phyloP scores from a whole-genome alignment of 2,797 vertebrate genomes.

The Pseudomugil gertrudae region DNA sequence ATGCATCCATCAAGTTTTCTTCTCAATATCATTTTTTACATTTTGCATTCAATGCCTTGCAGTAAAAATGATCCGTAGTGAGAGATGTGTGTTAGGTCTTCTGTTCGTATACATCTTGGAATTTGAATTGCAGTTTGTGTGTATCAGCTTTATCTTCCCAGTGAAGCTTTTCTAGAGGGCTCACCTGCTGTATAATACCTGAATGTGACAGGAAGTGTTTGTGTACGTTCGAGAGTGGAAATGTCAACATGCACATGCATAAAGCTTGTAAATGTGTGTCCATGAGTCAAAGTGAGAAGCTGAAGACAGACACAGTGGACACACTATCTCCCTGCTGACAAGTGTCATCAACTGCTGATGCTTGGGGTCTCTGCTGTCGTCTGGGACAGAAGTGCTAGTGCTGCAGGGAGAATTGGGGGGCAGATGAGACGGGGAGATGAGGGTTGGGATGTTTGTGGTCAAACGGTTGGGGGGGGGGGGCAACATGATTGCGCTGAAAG shows the following conservation, averaged over 20 bases:
- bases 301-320: slow-evolving; percentile 57
- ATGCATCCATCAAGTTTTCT: too few species aligned
- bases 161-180: slow-evolving; percentile 32
- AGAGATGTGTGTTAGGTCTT: too few species aligned
- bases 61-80: too few species aligned
- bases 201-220: slow-evolving; percentile 33
- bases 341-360: slow-evolving; percentile 72
- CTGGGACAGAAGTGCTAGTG: slow-evolving; percentile 40
- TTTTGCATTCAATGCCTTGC: slow-evolving; percentile 2
- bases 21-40: too few species aligned
- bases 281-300: slow-evolving; percentile 46
- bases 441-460: slow-evolving; percentile 42
- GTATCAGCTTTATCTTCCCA: slow-evolving; percentile 33
- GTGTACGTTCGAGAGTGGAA: slow-evolving; percentile 6
- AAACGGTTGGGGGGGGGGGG: slow-evolving; percentile 62
- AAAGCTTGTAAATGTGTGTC: slow-evolving; percentile 47
- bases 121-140: too few species aligned
- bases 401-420: slow-evolving; percentile 35
- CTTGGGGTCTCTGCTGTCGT: slow-evolving; percentile 62
- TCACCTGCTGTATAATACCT: slow-evolving; percentile 54
- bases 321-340: slow-evolving; percentile 71
- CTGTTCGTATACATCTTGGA: too few species aligned
- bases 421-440: slow-evolving; percentile 14
- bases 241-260: slow-evolving; percentile 50
- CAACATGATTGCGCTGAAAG: slow-evolving; percentile 67